Conservation (phyloP, 2,888 invertebrate genomes). For the Stenodema calcarata region DNA sequence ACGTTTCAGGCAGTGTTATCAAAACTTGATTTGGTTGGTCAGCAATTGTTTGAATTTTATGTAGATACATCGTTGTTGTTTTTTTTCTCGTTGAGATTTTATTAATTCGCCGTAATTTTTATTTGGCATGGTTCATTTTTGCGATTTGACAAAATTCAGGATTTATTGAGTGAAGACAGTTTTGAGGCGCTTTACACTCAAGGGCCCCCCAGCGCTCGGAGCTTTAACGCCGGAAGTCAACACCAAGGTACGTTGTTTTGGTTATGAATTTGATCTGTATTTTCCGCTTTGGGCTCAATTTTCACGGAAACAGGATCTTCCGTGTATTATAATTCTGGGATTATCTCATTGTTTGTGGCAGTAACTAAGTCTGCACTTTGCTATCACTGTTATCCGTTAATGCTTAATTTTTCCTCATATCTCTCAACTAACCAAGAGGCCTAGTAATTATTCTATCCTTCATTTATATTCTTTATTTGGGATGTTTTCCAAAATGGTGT, state of each 20-base stretch:
- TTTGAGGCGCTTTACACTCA: conserved; percentile 88
- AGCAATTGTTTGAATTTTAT: neutral
- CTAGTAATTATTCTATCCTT: neutral
- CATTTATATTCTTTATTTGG: too few species aligned
- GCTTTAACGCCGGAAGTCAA: conserved; percentile 42
- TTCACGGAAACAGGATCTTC: neutral
- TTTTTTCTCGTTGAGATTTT: neutral
- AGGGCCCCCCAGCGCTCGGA: conserved; percentile 36
- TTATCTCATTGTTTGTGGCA: neutral
- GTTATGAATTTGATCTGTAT: neutral
- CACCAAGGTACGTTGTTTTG: conserved; percentile 33
- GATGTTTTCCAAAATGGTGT: too few species aligned
- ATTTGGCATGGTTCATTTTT: conserved; percentile 32
- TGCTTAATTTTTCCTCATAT: neutral
- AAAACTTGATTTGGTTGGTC: neutral
- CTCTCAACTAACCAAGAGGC: neutral
- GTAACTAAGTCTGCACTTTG: neutral
- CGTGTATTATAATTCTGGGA: neutral
- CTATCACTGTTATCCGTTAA: neutral
- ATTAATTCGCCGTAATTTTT: neutral
- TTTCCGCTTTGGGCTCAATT: neutral
- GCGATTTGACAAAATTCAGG: conserved; percentile 18
- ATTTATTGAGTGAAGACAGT: conserved; percentile 64
- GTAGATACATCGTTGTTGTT: neutral
- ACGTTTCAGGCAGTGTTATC: neutral